Base-by-base conservation (phyloP, 2,797 vertebrate genomes). In the Poeciliopsis infans region DNA sequence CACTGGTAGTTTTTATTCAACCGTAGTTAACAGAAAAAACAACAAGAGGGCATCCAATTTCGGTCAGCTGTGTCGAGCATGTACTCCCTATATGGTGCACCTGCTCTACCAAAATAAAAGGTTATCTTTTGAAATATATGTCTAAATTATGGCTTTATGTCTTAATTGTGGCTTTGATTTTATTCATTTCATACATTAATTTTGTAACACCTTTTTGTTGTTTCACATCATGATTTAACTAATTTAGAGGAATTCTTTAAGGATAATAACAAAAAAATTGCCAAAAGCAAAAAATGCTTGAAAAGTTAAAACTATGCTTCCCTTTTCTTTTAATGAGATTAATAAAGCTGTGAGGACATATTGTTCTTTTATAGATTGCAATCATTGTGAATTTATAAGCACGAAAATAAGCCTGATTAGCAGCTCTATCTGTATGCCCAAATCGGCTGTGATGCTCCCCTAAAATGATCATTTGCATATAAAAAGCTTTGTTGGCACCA, bases 391-490 rank as follows among this genome's bases (percentile, higher is more conserved):
- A 46, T 71, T 71, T 46, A n/a, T 28, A 31, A 71, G 68, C 25
- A 70, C 68, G 46, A 46, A 28, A 70, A 45, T 43, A 46, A 70
- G 41, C 41, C n/a, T 46, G 68, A 71, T 71, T 71, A 71, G 68
- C 43, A 46, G 4, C 66, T 13, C n/a, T 16, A 71, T 45, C 43
- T 71, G n/a, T 46, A 28, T 46, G 68, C 68, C n/a, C 43, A 71
- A 46, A 45, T 71, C 3, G 25, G 66, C 25, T 15, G 66, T 45
- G 39, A 69, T 5, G 66, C 66, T 69, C 12, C 66, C 41, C 66
- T 69, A 69, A 69, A 31, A 74, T 45, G 39, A 69, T 28, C 12
- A 71, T 71, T 71, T 46, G 68, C 68, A 71, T 71, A 71, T 69
- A 45, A 46, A 71, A 46, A 46, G 68, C 25, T 71, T 71, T 71